These are phyloP conservation scores for Athalia circularis DNA, from an alignment of 2,888 invertebrate species.

Conservation along the genomic window DNA sequence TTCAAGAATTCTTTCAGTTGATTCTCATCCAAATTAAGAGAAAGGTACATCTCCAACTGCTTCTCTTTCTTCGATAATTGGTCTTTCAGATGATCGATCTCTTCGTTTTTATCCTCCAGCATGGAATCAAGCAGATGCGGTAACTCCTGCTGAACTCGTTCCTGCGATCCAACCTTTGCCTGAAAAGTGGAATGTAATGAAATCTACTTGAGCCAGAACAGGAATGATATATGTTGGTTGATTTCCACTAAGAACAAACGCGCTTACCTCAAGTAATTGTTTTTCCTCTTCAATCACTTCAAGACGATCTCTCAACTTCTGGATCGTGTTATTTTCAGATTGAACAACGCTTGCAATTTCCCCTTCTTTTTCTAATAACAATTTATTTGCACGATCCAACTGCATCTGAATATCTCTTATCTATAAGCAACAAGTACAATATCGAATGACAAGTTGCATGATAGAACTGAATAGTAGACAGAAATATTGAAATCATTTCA, in stretches of 20 bases:
- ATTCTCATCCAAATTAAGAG: constrained; percentile 78
- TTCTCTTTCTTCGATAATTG: constrained; percentile 77
- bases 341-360: constrained; percentile 69
- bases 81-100: constrained; percentile 79
- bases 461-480: too few species aligned
- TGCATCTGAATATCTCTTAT: constrained; percentile 70
- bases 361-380: constrained; percentile 71
- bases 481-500: neutral
- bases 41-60: constrained; percentile 76
- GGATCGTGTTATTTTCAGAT: constrained; percentile 66
- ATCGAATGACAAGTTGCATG: neutral
- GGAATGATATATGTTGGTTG: neutral
- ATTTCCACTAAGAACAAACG: neutral
- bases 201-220: constrained; percentile 23
- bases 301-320: constrained; percentile 69
- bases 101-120: constrained; percentile 82
- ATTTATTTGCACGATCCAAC: constrained; percentile 71
- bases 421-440: constrained; percentile 55
- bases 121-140: constrained; percentile 79
- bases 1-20: constrained; percentile 74
- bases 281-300: constrained; percentile 69
- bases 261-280: constrained; percentile 65
- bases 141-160: constrained; percentile 73
- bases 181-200: constrained; percentile 46
- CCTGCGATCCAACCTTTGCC: constrained; percentile 65